Conservation (phyloP, 2,113 vertebrate genomes). For the Megaceryle maxima region DNA sequence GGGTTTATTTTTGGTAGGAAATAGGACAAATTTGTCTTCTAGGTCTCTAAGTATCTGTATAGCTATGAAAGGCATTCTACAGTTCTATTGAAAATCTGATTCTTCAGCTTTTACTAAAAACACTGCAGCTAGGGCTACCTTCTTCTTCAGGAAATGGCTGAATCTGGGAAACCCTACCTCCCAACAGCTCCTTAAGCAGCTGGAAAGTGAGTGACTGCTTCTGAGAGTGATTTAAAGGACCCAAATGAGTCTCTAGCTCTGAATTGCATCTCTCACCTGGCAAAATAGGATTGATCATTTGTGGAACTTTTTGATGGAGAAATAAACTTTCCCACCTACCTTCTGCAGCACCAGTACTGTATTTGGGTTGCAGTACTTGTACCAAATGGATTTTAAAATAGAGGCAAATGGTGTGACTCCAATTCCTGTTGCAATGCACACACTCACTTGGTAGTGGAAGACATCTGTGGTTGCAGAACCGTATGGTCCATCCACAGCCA, state of each 20-base stretch:
- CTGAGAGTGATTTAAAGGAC: background rate
- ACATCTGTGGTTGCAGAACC: slow-evolving; percentile 74
- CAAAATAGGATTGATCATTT: background rate
- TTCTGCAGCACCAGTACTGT: slow-evolving; percentile 64
- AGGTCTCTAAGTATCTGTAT: background rate
- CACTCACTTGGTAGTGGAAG: slow-evolving; percentile 74
- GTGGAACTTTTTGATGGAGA: background rate
- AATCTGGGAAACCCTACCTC: background rate
- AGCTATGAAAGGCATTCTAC: background rate
- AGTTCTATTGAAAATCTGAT: background rate
- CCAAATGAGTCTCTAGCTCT: background rate
- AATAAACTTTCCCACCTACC: slow-evolving; percentile 64
- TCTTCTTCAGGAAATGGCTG: background rate
- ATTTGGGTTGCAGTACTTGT: slow-evolving; percentile 55
- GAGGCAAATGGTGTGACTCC: slow-evolving; percentile 83
- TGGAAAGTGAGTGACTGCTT: background rate
- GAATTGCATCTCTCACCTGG: background rate
- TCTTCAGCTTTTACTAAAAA: background rate
- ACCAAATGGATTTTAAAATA: slow-evolving; percentile 81
- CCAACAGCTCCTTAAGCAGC: background rate
- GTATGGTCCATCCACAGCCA: slow-evolving; percentile 80
- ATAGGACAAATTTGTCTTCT: background rate
- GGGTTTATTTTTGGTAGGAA: background rate
- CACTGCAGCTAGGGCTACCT: background rate
- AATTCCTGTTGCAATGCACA: slow-evolving; percentile 81